Conservation (phyloP, 2,797 vertebrate genomes). For the Paramormyrops hopkinsi region DNA sequence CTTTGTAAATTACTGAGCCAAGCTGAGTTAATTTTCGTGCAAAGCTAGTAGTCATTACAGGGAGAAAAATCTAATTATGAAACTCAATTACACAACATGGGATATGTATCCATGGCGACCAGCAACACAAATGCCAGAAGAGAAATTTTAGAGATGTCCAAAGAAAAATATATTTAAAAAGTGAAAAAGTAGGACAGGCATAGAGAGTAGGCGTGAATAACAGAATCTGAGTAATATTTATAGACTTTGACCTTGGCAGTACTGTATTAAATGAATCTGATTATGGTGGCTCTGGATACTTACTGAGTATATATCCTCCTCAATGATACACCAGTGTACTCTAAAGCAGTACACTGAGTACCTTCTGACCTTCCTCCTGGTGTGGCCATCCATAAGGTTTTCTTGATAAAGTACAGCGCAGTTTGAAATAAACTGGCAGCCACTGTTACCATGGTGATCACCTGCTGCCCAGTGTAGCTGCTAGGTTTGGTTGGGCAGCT, state of each 20-base stretch:
- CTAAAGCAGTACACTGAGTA: background rate
- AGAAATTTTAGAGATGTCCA: constrained; percentile 14
- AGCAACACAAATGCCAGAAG: constrained; percentile 21
- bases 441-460: background rate
- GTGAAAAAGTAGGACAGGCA: constrained; percentile 21
- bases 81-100: constrained; percentile 23
- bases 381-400: background rate
- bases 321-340: constrained; percentile 17
- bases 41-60: background rate
- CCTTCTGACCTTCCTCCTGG: background rate
- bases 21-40: background rate
- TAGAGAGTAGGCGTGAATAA: constrained; percentile 40
- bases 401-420: background rate
- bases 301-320: constrained; percentile 34
- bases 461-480: background rate
- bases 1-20: background rate
- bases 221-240: constrained; percentile 5
- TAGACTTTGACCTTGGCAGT: background rate
- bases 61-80: constrained; percentile 50
- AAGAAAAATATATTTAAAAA: background rate
- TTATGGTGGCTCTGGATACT: background rate
- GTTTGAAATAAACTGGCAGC: background rate
- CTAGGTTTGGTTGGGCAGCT: background rate
- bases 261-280: constrained; percentile 32
- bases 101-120: constrained; percentile 40